phyloP scores from a whole-genome alignment of 2,113 vertebrate genomes.

The Nestor notabilis region DNA sequence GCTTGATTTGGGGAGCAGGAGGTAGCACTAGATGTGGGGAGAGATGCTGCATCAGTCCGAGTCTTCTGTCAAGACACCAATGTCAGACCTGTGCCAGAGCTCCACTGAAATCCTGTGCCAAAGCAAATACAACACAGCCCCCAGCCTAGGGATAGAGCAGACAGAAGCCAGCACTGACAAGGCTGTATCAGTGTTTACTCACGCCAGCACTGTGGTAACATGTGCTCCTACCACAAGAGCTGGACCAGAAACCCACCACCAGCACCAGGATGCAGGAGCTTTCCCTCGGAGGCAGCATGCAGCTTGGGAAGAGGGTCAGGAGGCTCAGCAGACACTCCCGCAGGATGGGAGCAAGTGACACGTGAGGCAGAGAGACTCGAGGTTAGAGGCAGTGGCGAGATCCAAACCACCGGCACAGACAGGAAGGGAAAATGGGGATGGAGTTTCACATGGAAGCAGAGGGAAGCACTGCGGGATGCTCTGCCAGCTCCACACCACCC shows the following conservation, averaged over 20 bases:
- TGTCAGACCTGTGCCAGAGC: not conserved
- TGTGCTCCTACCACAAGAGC: constrained; percentile 65
- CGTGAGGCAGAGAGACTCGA: not conserved
- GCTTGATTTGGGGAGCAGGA: not conserved
- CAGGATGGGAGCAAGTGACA: not conserved
- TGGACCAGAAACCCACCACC: constrained; percentile 67
- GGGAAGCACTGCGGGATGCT: not conserved
- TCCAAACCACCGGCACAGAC: not conserved
- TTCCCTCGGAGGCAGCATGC: constrained; percentile 64
- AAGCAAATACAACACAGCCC: constrained; percentile 9
- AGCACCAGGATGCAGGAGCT: constrained; percentile 15
- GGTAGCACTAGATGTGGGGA: not conserved
- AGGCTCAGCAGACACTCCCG: not conserved
- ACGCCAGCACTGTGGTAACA: constrained; percentile 58
- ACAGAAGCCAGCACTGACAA: constrained; percentile 90
- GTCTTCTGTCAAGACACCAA: not conserved
- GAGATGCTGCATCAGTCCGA: not conserved
- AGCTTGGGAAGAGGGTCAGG: not conserved
- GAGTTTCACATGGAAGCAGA: not conserved
- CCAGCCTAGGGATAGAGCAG: constrained; percentile 63
- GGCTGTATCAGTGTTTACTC: constrained; percentile 87
- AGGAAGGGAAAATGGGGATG: not conserved
- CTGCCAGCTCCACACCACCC: not conserved
- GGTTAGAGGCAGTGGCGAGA: not conserved
- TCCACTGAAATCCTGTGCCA: not conserved